Evolutionary conservation across 2,113 vertebrate species (phyloP).

Genomic region (Gambusia affinis): DNA sequence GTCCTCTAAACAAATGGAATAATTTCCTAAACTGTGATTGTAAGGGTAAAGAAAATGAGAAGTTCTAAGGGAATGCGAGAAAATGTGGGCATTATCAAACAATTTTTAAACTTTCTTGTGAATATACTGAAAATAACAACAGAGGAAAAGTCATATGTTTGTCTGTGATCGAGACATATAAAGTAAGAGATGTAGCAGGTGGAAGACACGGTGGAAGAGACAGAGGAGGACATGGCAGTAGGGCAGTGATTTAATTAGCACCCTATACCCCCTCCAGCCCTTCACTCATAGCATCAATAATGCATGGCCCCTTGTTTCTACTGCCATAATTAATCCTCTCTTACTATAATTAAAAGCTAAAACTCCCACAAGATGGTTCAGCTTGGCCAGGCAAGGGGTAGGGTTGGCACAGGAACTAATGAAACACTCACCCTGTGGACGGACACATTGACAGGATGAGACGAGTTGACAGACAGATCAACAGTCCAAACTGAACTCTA

Average conservation of each 20-base stretch:
- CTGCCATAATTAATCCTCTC: constrained; percentile 84
- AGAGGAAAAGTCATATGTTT: background rate
- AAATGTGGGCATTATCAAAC: background rate
- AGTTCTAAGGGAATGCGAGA: background rate
- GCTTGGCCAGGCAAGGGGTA: constrained; percentile 71
- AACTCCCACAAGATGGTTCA: constrained; percentile 82
- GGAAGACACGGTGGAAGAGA: constrained; percentile 69
- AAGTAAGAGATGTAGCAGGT: constrained; percentile 68
- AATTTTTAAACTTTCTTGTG: constrained; percentile 9
- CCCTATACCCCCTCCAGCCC: constrained; percentile 80
- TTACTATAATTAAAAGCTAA: constrained; percentile 86
- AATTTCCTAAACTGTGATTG: background rate
- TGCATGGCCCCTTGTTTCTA: constrained; percentile 82
- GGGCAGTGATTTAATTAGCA: constrained; percentile 84
- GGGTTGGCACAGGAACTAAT: constrained; percentile 78
- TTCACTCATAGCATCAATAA: constrained; percentile 85
- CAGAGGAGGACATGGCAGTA: constrained; percentile 73
- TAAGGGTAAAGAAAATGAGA: background rate
- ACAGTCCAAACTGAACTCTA: constrained; percentile 23
- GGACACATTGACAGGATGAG: constrained; percentile 42
- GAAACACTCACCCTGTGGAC: constrained; percentile 57
- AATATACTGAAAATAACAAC: background rate
- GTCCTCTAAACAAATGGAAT: constrained; percentile 1
- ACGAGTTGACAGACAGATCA: constrained; percentile 49
- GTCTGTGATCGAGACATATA: constrained; percentile 7